Evolutionary conservation across 2,113 vertebrate species (phyloP), one percentile per base, ranked within the genome.

Genomic region (Narcine bancroftii): DNA sequence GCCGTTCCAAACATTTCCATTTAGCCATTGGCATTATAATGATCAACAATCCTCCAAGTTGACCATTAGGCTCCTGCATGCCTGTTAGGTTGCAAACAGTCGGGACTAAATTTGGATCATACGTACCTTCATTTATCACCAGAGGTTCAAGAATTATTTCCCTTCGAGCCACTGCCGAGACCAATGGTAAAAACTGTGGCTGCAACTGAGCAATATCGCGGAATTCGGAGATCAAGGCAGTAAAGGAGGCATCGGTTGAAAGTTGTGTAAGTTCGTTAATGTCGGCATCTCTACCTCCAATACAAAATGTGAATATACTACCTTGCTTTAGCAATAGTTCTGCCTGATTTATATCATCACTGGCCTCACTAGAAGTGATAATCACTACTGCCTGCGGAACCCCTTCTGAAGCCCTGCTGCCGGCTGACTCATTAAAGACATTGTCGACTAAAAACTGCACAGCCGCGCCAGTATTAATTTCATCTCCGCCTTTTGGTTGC

Each of bases 91-190:
- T 69, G 63, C 63, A 91, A 91, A 91, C 21, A 91, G 89, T 91
- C 7, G 36, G 65, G 42, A 71, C 65, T 47, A 66, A 91, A 91
- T 69, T 91, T 39, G 29, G 42, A 91, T 42, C 42, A 91, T 97
- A 99, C 99, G 94, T 99, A 99, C 99, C 99, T 99, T 99, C 96
- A 91, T 96, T 97, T 95, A 98, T 94, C 95, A 97, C 95, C 95
- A 96, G 95, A 93, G 95, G 95, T 92, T 97, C 95, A 96, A 98
- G 93, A 95, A 98, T 95, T 97, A 98, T 97, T 95, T 93, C 96
- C 92, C 97, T 97, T 94, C 97, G 96, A 95, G 96, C 95, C 96
- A 98, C 97, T 93, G 96, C 97, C 93, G 95, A 95, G 97, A 99
- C 95, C 96, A 96, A 97, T 91, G 94, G 96, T 92, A 97, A 95